Evolutionary conservation across 2,113 vertebrate species (phyloP), one percentile per base, ranked within the genome.

Genomic region (Mirounga angustirostris): DNA sequence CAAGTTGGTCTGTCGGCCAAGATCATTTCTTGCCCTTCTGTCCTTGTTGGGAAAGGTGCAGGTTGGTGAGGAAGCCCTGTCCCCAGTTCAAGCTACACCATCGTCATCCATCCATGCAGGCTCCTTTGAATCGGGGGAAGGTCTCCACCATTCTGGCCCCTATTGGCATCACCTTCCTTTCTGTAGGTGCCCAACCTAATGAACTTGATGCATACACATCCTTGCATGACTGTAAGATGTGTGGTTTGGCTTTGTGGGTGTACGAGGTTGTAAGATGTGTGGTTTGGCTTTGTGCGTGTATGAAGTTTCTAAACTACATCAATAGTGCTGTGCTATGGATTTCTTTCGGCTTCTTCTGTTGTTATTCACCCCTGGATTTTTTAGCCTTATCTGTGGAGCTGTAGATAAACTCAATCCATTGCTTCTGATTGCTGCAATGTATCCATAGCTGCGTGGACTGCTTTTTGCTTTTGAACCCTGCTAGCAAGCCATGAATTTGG

Each of bases 1-100:
- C 8, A 12, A n/a, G 2, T 13, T 0, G 1, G 19, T 14, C 7
- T 1, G 4, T 67, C 0, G 0, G 46, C 71, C 43, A 14, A 6
- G 43, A 24, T 50, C 21, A 10, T 6, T 79, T 76, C 33, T n/a
- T 54, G 58, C 6, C 33, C n/a, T 76, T 78, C 26, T 40, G 65
- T 33, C 26, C 90, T 73, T 26, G 5, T 8, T 56, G 79, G 28
- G 19, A 1, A 14, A 7, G 40, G 28, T 19, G 13, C 33, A 24
- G 54, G 43, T 11, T 80, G 36, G 3, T 13, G 71, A n/a, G 0
- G 65, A 12, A 14, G 65, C 14, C 56, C 40, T 3, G 9, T 4
- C 56, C 4, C 21, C 50, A 63, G 16, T 40, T 40, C 30, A 22
- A 80, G 76, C 56, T 9, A 14, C 9, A 15, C 5, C 59, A 19